Conservation (phyloP, 2,797 vertebrate species). For the Hipposideros larvatus region DNA sequence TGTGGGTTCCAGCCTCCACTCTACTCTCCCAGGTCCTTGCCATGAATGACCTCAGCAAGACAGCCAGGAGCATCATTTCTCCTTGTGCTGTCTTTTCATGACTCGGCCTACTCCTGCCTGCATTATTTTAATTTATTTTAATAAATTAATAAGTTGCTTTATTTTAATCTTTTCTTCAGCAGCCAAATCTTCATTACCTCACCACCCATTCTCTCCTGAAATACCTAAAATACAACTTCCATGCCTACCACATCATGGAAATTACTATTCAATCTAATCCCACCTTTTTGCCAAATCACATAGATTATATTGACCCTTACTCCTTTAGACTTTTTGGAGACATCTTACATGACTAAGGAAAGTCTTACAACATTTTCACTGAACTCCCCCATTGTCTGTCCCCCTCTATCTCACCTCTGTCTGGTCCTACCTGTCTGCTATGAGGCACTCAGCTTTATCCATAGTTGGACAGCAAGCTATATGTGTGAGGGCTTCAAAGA, state of each 20-base stretch:
- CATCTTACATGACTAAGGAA: background rate
- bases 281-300: background rate
- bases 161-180: background rate
- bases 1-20: fast-evolving
- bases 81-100: background rate
- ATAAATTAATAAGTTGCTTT: too few species aligned
- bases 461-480: background rate
- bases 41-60: background rate
- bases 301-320: background rate
- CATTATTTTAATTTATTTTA: background rate
- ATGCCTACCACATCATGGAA: background rate
- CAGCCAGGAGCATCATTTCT: fast-evolving
- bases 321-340: background rate
- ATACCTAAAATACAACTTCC: background rate
- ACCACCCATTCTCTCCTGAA: background rate
- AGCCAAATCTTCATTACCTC: background rate
- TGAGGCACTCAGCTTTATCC: background rate
- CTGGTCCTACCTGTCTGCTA: background rate
- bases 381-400: background rate
- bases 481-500: background rate
- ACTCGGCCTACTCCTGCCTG: background rate
- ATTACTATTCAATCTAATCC: background rate
- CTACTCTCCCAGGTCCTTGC: fast-evolving
- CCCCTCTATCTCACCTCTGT: background rate
- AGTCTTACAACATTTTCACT: background rate